Evolutionary conservation across 2,113 vertebrate species (phyloP).

Genomic region (Taurulus bubalis): DNA sequence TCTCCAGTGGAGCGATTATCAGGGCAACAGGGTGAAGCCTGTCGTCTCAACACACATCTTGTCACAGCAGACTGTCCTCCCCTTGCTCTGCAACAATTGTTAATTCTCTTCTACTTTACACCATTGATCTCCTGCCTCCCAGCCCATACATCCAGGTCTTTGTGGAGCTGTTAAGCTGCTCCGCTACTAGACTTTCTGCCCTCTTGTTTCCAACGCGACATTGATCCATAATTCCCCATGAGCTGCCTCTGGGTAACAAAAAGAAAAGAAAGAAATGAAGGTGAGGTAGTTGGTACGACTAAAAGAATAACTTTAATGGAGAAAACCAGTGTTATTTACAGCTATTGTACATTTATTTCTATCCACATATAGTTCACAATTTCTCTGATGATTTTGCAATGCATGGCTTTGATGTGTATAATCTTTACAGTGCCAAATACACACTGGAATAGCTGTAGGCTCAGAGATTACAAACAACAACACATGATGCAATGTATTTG

Average conservation of each 20-base stretch:
- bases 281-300: slow-evolving; percentile 17
- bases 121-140: slow-evolving; percentile 78
- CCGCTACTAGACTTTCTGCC: slow-evolving; percentile 59
- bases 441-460: not conserved
- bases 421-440: not conserved
- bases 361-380: not conserved
- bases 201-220: slow-evolving; percentile 48
- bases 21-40: slow-evolving; percentile 45
- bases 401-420: not conserved
- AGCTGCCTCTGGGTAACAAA: slow-evolving; percentile 25
- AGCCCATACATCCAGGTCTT: slow-evolving; percentile 63
- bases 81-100: slow-evolving; percentile 64
- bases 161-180: slow-evolving; percentile 74
- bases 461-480: too few relatives aligned
- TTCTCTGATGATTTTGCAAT: not conserved
- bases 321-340: not conserved
- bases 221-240: slow-evolving; percentile 46
- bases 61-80: slow-evolving; percentile 65
- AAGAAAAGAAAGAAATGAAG: slow-evolving; percentile 12
- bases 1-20: slow-evolving; percentile 53
- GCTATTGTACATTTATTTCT: not conserved
- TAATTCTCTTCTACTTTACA: slow-evolving; percentile 76
- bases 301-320: slow-evolving; percentile 6
- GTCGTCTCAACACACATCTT: slow-evolving; percentile 55
- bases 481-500: too few relatives aligned